phyloP scores from a whole-genome alignment of 1,140 invertebrate species.

The Zaprionus vittiger region DNA sequence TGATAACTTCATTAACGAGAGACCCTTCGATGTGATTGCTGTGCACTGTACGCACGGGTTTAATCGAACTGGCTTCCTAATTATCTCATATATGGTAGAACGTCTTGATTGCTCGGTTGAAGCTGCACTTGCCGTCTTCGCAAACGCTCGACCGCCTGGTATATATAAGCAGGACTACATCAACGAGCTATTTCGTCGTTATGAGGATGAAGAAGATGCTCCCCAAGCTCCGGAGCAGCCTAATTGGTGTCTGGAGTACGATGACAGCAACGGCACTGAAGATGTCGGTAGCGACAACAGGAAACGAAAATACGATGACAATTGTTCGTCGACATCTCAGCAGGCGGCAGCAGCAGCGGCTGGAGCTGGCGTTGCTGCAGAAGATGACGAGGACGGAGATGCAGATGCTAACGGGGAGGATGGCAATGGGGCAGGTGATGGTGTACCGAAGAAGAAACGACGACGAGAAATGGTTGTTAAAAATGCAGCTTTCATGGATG shows the following conservation, averaged over 20 bases:
- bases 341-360: conserved; percentile 32
- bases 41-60: conserved; percentile 99
- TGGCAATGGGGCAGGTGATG: conserved; percentile 47
- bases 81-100: conserved; percentile 95
- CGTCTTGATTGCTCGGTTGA: conserved; percentile 91
- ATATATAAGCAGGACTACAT: conserved; percentile 93
- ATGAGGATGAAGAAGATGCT: conserved; percentile 90
- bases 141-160: conserved; percentile 89
- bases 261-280: conserved; percentile 70
- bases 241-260: conserved; percentile 89
- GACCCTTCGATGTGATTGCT: conserved; percentile 92
- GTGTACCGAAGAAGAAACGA: conserved; percentile 61
- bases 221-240: conserved; percentile 91
- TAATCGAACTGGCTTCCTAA: conserved; percentile 98
- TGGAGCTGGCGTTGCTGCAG: conserved; percentile 21
- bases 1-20: conserved; percentile 90
- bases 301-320: conserved; percentile 53
- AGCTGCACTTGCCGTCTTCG: conserved; percentile 92
- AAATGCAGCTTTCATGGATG: conserved; percentile 91
- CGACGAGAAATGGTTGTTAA: conserved; percentile 85
- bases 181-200: conserved; percentile 89
- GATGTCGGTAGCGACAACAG: conserved; percentile 12
- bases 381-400: conserved; percentile 54
- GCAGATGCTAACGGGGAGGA: conserved; percentile 62
- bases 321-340: conserved; percentile 59